Evolutionary conservation across 1,140 invertebrate genomes (phyloP), one percentile per base, ranked within the genome.

Genomic region (Lasioglossum albipes): DNA sequence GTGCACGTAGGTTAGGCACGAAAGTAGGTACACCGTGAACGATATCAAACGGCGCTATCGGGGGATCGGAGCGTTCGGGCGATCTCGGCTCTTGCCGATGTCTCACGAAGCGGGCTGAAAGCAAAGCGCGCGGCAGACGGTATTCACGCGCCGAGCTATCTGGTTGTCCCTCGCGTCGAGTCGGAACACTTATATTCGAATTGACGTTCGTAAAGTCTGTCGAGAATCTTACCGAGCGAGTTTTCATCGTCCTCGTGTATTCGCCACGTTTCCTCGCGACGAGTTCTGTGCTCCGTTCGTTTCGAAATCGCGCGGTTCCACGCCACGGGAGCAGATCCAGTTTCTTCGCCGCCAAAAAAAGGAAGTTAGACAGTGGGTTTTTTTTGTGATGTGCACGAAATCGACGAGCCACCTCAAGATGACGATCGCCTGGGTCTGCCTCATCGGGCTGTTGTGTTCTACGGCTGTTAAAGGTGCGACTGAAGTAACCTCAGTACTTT

Each of bases 51-150:
- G 52, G 45, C 64, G 68, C 71, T 80, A 75, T 75, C 73, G 49
- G 73, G 83, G 74, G 74, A 75, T 75, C 79, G 73, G 71, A 36
- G 75, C 66, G 82, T 70, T 90, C 89, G 90, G 89, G 67, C 49
- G 82, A 73, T 69, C 82, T 88, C 89, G 89, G 88, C 62, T 64
- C 6, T 6, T 6, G 70, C 73, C 90, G 90, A 91, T 62, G 75
- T 83, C 81, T 71, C 84, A 85, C 90, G 90, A 91, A 90, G 75
- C 64, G 61, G 22, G 59, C 85, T 79, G 87, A 91, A 89, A 87
- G 89, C 83, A 87, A 88, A 87, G 82, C 83, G 85, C 89, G 89
- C 90, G 90, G 70, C 90, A 91, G 90, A 91, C 89, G 87, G 89
- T 91, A 86, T 89, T 90, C 83, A 87, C 89, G 89, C 89, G 90